Conservation (phyloP, 1,140 invertebrate species). For the Ylistrum balloti region DNA sequence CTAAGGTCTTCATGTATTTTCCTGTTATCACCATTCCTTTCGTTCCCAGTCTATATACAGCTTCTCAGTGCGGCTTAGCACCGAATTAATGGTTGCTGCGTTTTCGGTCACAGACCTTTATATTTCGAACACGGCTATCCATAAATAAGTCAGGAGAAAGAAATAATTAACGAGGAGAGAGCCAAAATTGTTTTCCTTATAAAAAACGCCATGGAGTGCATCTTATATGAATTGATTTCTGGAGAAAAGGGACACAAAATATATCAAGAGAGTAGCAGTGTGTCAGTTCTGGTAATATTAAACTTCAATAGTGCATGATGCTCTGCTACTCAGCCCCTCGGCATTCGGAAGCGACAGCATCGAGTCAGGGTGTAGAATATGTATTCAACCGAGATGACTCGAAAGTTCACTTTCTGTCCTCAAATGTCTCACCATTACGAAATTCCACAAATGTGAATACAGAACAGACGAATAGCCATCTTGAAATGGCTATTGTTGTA, state of each 20-base stretch:
- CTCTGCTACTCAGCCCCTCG: neutral
- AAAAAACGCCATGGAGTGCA: neutral
- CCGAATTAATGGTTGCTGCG: neutral
- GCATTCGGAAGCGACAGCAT: neutral
- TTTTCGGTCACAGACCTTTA: constrained; percentile 20
- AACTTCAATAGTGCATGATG: neutral
- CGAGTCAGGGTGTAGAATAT: neutral
- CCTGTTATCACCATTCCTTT: neutral
- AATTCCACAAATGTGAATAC: neutral
- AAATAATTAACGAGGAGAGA: neutral
- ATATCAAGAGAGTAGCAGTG: neutral
- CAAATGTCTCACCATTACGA: neutral
- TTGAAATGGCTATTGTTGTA: constrained; percentile 44
- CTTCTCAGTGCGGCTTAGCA: neutral
- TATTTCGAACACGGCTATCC: neutral
- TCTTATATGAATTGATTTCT: neutral
- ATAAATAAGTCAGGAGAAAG: neutral
- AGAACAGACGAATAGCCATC: constrained; percentile 30
- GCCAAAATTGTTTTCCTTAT: neutral
- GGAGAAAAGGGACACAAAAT: neutral
- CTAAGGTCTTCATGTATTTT: neutral
- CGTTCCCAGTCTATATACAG: neutral
- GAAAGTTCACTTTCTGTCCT: neutral
- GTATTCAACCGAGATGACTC: neutral
- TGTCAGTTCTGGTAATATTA: neutral